Evolutionary conservation across 2,888 invertebrate species (phyloP), one percentile per base, ranked within the genome.

Genomic region (Lobophora halterata): DNA sequence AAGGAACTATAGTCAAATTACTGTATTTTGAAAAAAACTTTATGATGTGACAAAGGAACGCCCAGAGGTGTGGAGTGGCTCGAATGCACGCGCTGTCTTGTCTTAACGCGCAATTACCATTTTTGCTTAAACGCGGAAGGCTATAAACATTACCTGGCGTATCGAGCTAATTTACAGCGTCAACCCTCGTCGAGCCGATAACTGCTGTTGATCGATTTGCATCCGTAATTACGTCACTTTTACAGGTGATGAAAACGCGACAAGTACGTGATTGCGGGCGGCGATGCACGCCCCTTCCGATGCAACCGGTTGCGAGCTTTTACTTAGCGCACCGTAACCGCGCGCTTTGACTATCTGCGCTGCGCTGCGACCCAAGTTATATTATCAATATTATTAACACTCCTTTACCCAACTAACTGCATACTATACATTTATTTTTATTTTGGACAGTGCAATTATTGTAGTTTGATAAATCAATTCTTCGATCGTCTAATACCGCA

Each of bases 171-270:
- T 83, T 83, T 78, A 70, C 78, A 74, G 71, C 79, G 78, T 81
- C 79, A 79, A 79, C 77, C 78, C 78, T 75, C 77, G 69, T 69
- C 71, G 74, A 65, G 69, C 58, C 72, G 82, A 80, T 87, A 85
- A 83, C 79, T 80, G 78, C 71, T 70, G 70, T 72, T 78, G 80
- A 85, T 82, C 82, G 81, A 87, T 86, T 86, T 87, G 86, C 87
- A 87, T 87, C 78, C 71, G 69, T 86, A 86, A 87, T 87, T 80
- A 80, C 82, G 75, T 85, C 82, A 85, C 81, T 81, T 83, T 79
- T 79, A 79, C 78, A 82, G 80, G 83, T 83, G 86, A 87, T 85
- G 87, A 85, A 86, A 87, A 80, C 70, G 78, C 82, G 81, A 80
- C 83, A 82, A 82, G 82, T 81, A 72, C 74, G 74, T 75, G 81